These are phyloP conservation scores for Pseudococcus longispinus DNA, from an alignment of 2,888 invertebrate species.

Conservation along the genomic window DNA sequence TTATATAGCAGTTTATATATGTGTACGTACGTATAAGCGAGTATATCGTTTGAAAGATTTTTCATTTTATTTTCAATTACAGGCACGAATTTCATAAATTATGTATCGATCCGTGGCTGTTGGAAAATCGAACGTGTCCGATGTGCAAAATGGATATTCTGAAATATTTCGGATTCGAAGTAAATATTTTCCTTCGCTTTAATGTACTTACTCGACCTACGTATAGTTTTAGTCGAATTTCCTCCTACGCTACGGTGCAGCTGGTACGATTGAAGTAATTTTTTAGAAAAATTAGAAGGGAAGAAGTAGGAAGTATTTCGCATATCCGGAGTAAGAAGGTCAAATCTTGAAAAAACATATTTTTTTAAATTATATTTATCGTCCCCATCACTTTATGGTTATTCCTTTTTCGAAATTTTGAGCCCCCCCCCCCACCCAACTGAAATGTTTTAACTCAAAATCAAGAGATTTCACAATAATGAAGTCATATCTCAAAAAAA, in stretches of 20 bases:
- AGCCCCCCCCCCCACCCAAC: too few relatives aligned
- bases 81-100: slow-evolving; percentile 95
- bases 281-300: neutral
- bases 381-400: too few relatives aligned
- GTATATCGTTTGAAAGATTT: slow-evolving; percentile 29
- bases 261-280: neutral
- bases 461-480: too few relatives aligned
- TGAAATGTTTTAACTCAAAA: too few relatives aligned
- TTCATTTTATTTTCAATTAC: slow-evolving; percentile 61
- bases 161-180: slow-evolving; percentile 86
- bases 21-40: neutral
- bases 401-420: too few relatives aligned
- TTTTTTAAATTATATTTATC: too few relatives aligned
- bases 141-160: slow-evolving; percentile 98
- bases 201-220: neutral
- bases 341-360: too few relatives aligned
- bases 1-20: neutral
- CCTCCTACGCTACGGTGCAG: neutral
- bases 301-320: too few relatives aligned
- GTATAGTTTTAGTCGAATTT: neutral
- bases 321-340: too few relatives aligned
- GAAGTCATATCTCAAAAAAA: too few relatives aligned
- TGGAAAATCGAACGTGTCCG: slow-evolving; percentile 93
- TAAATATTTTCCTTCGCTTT: slow-evolving; percentile 66
- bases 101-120: slow-evolving; percentile 95